Evolutionary conservation across 1,140 invertebrate species (phyloP), one percentile per base, ranked within the genome.

Genomic region (Heliconius nattereri): DNA sequence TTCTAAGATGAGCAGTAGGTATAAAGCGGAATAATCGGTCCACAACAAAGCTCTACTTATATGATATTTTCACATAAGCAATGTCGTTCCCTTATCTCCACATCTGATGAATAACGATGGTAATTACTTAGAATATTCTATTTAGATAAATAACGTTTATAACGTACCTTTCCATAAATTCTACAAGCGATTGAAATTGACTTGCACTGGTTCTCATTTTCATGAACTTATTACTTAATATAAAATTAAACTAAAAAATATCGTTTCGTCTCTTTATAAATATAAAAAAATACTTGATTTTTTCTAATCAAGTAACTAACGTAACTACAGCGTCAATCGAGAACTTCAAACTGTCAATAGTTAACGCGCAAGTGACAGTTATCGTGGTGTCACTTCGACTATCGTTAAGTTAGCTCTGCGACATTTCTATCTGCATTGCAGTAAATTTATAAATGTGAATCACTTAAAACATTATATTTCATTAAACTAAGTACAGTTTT

Each of bases 381-480:
- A 66, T 6, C 60, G 9, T 16, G 60, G 26, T 66, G 60, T 66
- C 60, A 66, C 60, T 66, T 26, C 60, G 60, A 66, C 60, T 66
- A 66, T 66, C 60, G 60, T 66, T 66, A 66, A 66, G 26, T 66
- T 66, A 16, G 60, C 26, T 29, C 26, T 66, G 26, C 60, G 60
- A 66, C 60, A 66, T 66, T 66, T 66, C 60, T 66, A 66, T 66
- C 60, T 11, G 60, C 60, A 66, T 29, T 66, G 60, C 60, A 29
- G 60, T 66, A 66, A 66, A 29, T 66, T 29, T 13, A 6, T 29
- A 29, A 23, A 26, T 6, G 3, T 66, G 29, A 66, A 66, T 7
- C 6, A 66, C 29, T 66, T 29, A 29, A 29, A 66, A 29, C 26
- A 16, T 66, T 6, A 16, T 66, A 60, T 13, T 29, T 26, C 3